Evolutionary conservation across 2,797 vertebrate species (phyloP).

Genomic region (Anolis apletophallus): DNA sequence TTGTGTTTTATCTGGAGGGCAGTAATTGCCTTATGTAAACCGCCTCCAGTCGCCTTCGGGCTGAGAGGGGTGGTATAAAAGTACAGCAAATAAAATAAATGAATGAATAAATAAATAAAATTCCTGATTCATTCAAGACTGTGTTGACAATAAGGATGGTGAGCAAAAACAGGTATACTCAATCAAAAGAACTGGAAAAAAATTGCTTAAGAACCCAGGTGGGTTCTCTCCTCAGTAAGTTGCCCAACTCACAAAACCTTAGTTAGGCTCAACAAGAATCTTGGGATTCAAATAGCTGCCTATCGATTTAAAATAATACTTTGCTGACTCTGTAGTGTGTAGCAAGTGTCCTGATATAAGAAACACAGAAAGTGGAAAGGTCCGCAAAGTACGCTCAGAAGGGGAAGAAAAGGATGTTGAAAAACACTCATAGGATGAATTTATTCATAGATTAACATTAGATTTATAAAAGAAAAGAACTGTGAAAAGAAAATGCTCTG

Average conservation of each 20-base stretch:
- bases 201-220: constrained; percentile 45
- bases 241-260: too few relatives aligned
- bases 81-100: too few relatives aligned
- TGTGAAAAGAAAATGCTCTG: constrained; percentile 63
- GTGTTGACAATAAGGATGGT: constrained; percentile 51
- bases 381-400: not conserved
- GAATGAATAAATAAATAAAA: too few relatives aligned
- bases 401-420: not conserved
- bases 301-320: constrained; percentile 48
- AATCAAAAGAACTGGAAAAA: constrained; percentile 54
- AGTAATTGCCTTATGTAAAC: too few relatives aligned
- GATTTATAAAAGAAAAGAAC: constrained; percentile 38
- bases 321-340: constrained; percentile 62
- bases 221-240: not conserved
- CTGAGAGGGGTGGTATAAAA: too few relatives aligned
- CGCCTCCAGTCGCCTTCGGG: too few relatives aligned
- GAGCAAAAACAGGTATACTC: constrained; percentile 59
- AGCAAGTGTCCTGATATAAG: constrained; percentile 36
- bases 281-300: constrained; percentile 54
- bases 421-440: constrained; percentile 3
- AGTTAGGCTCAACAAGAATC: too few relatives aligned
- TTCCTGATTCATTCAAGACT: not conserved
- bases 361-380: not conserved
- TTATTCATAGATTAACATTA: constrained; percentile 59
- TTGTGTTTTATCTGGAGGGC: too few relatives aligned